Conservation (phyloP, 2,797 vertebrate species). For the Valencia hispanica region DNA sequence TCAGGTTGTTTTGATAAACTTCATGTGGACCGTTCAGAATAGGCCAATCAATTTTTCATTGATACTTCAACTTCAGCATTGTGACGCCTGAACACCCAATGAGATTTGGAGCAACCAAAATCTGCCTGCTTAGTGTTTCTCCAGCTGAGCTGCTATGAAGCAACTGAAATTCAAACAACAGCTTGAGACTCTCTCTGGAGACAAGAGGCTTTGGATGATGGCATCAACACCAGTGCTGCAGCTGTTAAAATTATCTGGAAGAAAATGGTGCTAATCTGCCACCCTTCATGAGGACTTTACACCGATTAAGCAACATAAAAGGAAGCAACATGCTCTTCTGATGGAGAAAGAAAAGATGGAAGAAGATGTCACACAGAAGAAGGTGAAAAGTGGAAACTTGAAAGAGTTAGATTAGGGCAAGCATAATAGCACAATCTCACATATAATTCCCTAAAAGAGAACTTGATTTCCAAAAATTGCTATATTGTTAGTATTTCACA, state of each 20-base stretch:
- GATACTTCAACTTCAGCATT: conserved; percentile 58
- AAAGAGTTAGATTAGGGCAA: conserved; percentile 43
- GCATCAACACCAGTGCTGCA: conserved; percentile 69
- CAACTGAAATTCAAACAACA: conserved; percentile 77
- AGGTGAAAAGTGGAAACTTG: conserved; percentile 62
- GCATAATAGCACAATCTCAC: conserved; percentile 52
- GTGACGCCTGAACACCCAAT: conserved; percentile 63
- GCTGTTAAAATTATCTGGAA: conserved; percentile 82
- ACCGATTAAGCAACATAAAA: conserved; percentile 67
- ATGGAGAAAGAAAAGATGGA: conserved; percentile 44
- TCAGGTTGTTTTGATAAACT: conserved; percentile 24
- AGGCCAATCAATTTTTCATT: conserved; percentile 67
- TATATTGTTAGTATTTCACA: conserved; percentile 68
- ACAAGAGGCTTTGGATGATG: conserved; percentile 77
- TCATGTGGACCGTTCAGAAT: conserved; percentile 41
- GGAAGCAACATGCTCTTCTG: conserved; percentile 61
- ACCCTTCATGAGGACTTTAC: conserved; percentile 71
- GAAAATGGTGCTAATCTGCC: conserved; percentile 78
- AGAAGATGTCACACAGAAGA: conserved; percentile 37
- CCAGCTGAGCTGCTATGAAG: conserved; percentile 79
- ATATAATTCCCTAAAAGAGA: conserved; percentile 71
- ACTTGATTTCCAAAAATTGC: conserved; percentile 79
- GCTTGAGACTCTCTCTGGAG: conserved; percentile 74
- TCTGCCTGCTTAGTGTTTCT: conserved; percentile 78
- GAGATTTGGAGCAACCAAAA: conserved; percentile 64